Evolutionary conservation across 2,113 vertebrate genomes (phyloP).

Genomic region (Tympanuchus pallidicinctus): DNA sequence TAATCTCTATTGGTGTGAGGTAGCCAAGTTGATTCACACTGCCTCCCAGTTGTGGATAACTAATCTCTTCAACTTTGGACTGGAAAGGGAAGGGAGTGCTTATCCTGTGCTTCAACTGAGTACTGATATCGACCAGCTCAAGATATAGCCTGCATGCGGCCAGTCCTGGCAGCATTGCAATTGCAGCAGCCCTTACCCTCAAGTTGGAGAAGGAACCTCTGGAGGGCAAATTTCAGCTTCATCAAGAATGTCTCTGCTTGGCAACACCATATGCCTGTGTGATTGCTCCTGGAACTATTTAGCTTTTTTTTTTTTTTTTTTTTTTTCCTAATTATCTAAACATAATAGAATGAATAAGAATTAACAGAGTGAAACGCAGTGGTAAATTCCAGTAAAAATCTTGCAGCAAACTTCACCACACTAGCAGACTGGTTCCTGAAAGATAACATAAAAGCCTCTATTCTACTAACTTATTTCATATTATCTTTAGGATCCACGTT

Average conservation of each 20-base stretch:
- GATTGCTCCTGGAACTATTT: neutral
- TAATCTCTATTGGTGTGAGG: neutral
- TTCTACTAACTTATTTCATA: neutral
- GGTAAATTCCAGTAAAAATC: neutral
- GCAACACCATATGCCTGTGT: neutral
- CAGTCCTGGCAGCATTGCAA: neutral
- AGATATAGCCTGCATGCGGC: neutral
- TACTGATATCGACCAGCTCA: fast-evolving
- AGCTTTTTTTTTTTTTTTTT: neutral
- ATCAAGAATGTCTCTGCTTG: neutral
- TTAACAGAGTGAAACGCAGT: neutral
- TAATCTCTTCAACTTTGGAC: neutral
- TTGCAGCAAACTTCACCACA: neutral
- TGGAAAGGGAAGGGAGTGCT: neutral
- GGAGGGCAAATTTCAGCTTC: neutral
- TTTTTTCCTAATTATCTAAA: neutral
- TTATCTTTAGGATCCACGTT: constrained; percentile 31
- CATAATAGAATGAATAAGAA: neutral
- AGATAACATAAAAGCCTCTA: neutral
- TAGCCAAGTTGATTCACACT: neutral
- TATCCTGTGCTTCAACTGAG: neutral
- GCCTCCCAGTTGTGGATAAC: neutral
- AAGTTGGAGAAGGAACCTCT: neutral
- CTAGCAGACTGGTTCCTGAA: neutral
- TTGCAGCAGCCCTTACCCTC: neutral